These are phyloP conservation scores for Trachythela sp. DNA, from an alignment of 64 coral and sea anemone species.

Conservation along the genomic window DNA sequence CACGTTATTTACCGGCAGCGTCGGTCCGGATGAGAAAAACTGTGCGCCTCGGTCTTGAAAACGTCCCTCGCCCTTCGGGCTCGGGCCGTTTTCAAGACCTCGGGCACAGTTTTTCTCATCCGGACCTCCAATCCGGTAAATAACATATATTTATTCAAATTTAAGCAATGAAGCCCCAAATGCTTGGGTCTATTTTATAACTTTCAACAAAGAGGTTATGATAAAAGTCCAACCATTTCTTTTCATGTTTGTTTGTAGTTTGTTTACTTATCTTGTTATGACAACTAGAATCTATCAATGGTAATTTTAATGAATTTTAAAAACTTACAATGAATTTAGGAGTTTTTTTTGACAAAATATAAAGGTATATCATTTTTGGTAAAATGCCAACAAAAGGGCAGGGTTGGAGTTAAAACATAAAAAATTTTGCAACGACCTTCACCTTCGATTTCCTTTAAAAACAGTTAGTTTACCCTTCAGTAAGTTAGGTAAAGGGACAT, in stretches of 20 bases:
- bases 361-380: constrained; percentile 19
- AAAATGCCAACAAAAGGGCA: constrained; percentile 33
- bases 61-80: no score
- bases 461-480: constrained; percentile 19
- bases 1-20: no score
- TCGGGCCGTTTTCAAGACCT: no score
- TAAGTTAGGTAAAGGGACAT: constrained; percentile 1
- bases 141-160: no score
- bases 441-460: constrained; percentile 36
- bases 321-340: constrained; percentile 5
- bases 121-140: no score
- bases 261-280: not conserved
- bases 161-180: not conserved
- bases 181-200: not conserved
- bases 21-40: no score
- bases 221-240: not conserved
- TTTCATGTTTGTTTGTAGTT: not conserved
- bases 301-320: constrained; percentile 13
- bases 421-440: constrained; percentile 23
- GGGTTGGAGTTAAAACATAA: not conserved
- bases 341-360: not conserved
- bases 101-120: no score
- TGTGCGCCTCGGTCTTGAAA: no score
- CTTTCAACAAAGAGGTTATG: no score
- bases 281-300: constrained; percentile 17